phyloP scores from a whole-genome alignment of 2,797 vertebrate genomes.

The Platyrinchus mystaceus region DNA sequence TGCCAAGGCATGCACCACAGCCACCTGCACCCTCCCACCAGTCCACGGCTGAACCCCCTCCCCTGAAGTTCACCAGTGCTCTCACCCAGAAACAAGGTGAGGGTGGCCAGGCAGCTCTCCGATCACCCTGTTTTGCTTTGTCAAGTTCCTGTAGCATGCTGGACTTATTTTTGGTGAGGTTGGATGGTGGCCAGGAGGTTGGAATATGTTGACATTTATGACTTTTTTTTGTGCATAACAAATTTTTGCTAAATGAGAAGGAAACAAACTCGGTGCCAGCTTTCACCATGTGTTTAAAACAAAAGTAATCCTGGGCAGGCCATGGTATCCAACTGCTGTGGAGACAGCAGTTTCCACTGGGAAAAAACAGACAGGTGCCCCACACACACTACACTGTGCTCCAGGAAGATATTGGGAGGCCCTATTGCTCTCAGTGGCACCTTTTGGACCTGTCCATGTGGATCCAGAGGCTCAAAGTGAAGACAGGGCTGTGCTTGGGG shows the following conservation, averaged over 20 bases:
- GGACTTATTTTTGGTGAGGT: not conserved
- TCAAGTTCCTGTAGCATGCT: not conserved
- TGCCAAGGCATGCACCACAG: not conserved
- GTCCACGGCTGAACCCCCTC: rapidly evolving
- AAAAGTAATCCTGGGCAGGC: not conserved
- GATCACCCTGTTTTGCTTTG: not conserved
- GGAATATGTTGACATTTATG: not conserved
- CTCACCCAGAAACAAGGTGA: not conserved
- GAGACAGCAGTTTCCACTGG: not conserved
- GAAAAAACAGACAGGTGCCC: not conserved
- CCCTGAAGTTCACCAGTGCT: not conserved
- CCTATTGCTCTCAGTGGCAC: not conserved
- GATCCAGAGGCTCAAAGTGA: not conserved
- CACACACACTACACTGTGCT: rapidly evolving
- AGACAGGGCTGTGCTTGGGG: not conserved
- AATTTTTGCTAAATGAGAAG: slow-evolving; percentile 12
- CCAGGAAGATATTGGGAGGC: rapidly evolving
- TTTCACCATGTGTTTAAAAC: not conserved
- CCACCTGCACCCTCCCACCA: not conserved
- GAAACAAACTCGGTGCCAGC: not conserved
- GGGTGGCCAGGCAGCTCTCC: not conserved
- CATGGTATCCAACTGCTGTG: not conserved
- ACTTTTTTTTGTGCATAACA: not conserved
- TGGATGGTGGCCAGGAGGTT: not conserved
- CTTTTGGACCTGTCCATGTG: not conserved